These are phyloP conservation scores for Notamacropus eugenii DNA, from an alignment of 2,797 vertebrate species.

Conservation along the genomic window DNA sequence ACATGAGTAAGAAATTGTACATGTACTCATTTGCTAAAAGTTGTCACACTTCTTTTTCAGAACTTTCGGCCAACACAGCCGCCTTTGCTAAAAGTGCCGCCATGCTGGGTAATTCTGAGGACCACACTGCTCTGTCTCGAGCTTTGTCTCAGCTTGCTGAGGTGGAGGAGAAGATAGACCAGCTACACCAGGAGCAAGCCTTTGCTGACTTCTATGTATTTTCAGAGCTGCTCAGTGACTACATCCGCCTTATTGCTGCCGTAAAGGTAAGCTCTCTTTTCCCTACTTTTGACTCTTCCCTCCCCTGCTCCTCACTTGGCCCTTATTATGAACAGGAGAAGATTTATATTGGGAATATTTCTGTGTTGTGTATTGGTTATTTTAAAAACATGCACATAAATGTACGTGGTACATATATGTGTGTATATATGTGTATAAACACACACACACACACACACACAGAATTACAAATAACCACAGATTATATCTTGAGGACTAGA, in stretches of 20 bases:
- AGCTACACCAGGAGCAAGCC: constrained; percentile 96
- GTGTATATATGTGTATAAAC: background rate
- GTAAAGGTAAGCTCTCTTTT: constrained; percentile 90
- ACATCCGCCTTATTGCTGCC: constrained; percentile 94
- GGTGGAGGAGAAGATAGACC: constrained; percentile 98
- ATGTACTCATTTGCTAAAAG: constrained; percentile 20
- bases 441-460: too few species aligned
- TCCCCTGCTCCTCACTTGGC: background rate
- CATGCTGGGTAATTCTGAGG: constrained; percentile 98
- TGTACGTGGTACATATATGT: background rate
- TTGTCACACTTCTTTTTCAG: constrained; percentile 83
- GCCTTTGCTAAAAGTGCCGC: constrained; percentile 98
- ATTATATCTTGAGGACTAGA: background rate
- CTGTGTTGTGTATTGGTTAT: background rate
- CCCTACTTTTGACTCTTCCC: background rate
- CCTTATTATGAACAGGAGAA: background rate
- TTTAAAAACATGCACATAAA: constrained; percentile 30
- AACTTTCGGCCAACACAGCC: constrained; percentile 95
- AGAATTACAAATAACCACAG: background rate
- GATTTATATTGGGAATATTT: constrained; percentile 53
- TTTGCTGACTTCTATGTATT: constrained; percentile 96
- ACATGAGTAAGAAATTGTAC: background rate
- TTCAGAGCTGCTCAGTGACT: constrained; percentile 96
- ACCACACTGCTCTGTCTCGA: constrained; percentile 96
- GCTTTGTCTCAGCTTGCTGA: constrained; percentile 98